A percentile compares a stretch with the other conserved stretches of the same genome.
These are phyloP conservation scores for Uloborus diversus DNA, from an alignment of 1,140 invertebrate species.

Conservation along the genomic window DNA sequence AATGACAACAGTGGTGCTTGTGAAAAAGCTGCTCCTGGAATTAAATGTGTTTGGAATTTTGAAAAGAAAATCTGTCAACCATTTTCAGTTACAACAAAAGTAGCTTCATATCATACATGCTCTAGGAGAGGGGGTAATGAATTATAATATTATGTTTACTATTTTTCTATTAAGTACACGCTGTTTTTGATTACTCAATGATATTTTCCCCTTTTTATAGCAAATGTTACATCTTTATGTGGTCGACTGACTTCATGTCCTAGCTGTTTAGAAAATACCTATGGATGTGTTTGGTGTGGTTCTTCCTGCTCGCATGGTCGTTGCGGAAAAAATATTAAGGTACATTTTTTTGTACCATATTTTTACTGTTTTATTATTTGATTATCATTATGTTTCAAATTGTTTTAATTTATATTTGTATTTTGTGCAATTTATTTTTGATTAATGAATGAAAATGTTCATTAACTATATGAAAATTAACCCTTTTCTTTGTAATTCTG, in stretches of 20 bases:
- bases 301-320: constrained; percentile 69
- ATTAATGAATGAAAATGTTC: too few relatives aligned
- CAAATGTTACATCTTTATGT: constrained; percentile 66
- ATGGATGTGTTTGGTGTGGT: constrained; percentile 81
- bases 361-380: too few relatives aligned
- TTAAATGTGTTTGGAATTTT: constrained; percentile 85
- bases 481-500: too few relatives aligned
- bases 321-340: constrained; percentile 66
- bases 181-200: too few relatives aligned
- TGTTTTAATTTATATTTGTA: too few relatives aligned
- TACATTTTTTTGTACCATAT: too few relatives aligned
- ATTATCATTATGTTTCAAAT: too few relatives aligned
- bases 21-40: constrained; percentile 71
- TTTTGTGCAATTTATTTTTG: too few relatives aligned
- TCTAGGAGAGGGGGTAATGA: constrained; percentile 29
- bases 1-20: constrained; percentile 67
- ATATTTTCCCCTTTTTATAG: constrained; percentile 7
- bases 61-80: constrained; percentile 72
- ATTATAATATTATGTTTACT: too few relatives aligned
- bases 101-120: constrained; percentile 45
- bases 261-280: constrained; percentile 79
- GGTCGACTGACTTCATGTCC: constrained; percentile 75
- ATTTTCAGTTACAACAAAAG: constrained; percentile 51
- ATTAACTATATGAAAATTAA: too few relatives aligned
- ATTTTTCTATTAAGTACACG: too few relatives aligned